Base-by-base conservation (phyloP, 1,140 invertebrate genomes). In the Ceratina australensis region DNA sequence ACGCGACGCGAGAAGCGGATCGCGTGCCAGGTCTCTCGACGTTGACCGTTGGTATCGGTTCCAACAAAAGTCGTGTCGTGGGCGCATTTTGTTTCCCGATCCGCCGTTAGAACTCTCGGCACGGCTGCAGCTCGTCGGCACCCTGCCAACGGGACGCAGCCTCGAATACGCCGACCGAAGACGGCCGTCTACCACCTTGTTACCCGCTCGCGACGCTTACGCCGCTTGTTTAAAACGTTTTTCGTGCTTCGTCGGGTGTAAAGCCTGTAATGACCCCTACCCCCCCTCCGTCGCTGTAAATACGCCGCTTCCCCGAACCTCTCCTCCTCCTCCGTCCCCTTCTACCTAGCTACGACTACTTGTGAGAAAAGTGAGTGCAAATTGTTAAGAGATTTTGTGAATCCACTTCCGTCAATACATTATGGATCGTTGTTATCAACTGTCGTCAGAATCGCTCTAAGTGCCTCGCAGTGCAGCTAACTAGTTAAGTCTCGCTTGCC, bases 11-110 rank as follows among this genome's bases (percentile, higher is more conserved):
- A 16, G 47, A 24, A 60, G n/a, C 10, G 16, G 18, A 28, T 42
- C 33, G 12, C 64, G 64, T 57, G 47, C 57, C 72, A 75, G 64
- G 10, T 42, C 24, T 42, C 16, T 28, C 26, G 3, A 22, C 64
- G 61, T 74, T 28, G 60, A 28, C 64, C 72, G n/a, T 57, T 33
- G 42, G 15, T 33, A 59, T 69, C 56, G 56, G 54, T n/a, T 50
- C n/a, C 64, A 59, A 69, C 74, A n/a, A 61, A 54, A 26, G 33
- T 56, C 22, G 61, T 15, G 28, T 42, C 24, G 28, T 24, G 28
- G 20, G 7, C 61, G 72, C 50, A 24, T 66, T 74, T 57, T n/a
- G 15, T 26, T 57, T 54, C n/a, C 15, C 49, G 33, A 63, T 72
- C 24, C 69, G 57, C 57, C 50, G 47, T 20, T 12, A 57, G 63